These are phyloP conservation scores for Sinonovacula constricta DNA, from an alignment of 1,140 invertebrate genomes.

Conservation along the genomic window DNA sequence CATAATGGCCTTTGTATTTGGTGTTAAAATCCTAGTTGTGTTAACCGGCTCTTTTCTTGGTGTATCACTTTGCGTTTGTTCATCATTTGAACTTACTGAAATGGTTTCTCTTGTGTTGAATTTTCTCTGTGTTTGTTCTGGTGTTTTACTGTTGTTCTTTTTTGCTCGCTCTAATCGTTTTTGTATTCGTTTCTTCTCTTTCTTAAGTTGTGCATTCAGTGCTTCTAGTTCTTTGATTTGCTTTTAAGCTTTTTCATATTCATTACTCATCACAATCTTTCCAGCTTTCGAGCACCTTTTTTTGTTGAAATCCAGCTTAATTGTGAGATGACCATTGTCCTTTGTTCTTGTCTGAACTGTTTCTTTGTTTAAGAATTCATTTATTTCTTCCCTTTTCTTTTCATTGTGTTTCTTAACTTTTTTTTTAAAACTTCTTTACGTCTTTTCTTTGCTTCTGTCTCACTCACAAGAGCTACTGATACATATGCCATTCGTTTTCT, in stretches of 20 bases:
- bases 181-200: not conserved
- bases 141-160: not conserved
- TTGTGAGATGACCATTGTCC: not conserved
- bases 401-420: not conserved
- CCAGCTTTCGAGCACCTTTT: not conserved
- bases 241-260: not conserved
- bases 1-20: not conserved
- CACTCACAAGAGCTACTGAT: not conserved
- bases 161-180: not conserved
- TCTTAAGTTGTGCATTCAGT: not conserved
- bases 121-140: not conserved
- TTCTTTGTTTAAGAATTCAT: not conserved
- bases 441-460: conserved; percentile 6
- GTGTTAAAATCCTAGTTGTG: not conserved
- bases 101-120: not conserved
- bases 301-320: not conserved
- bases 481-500: conserved; percentile 20
- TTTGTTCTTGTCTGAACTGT: not conserved
- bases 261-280: not conserved
- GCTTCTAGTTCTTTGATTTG: not conserved
- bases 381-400: not conserved
- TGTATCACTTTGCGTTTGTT: not conserved
- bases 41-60: not conserved
- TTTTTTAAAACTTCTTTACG: not conserved
- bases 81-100: not conserved